Conservation (phyloP, 2,888 invertebrate genomes). For the Heliconius aoede region DNA sequence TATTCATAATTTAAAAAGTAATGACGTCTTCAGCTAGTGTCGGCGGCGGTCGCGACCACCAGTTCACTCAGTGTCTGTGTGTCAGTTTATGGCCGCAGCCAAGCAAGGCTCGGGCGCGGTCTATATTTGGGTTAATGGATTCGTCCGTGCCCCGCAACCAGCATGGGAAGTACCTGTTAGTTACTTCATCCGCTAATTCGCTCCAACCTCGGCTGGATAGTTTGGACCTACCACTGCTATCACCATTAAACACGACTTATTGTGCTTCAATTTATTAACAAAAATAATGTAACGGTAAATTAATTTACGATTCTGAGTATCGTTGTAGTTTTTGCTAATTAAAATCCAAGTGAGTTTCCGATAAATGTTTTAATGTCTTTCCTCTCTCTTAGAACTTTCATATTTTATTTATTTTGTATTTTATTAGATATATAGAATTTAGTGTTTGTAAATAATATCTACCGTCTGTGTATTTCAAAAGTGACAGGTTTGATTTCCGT, state of each 20-base stretch:
- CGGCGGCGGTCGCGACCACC: slow-evolving; percentile 32
- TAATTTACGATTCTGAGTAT: not conserved
- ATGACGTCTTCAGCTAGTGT: not conserved
- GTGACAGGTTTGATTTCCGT: not conserved
- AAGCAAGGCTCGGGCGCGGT: slow-evolving; percentile 76
- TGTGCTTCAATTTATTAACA: not conserved
- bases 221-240: slow-evolving; percentile 42
- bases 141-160: slow-evolving; percentile 76
- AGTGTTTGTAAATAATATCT: not conserved
- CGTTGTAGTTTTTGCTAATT: not conserved
- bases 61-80: slow-evolving; percentile 22
- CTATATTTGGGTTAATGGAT: slow-evolving; percentile 84
- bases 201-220: slow-evolving; percentile 56
- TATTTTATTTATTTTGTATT: not conserved
- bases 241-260: not conserved
- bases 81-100: slow-evolving; percentile 57
- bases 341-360: not conserved
- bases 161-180: slow-evolving; percentile 77
- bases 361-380: not conserved
- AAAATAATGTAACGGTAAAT: not conserved
- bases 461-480: not conserved
- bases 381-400: not conserved
- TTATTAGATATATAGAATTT: not conserved
- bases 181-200: slow-evolving; percentile 61
- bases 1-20: not conserved